Base-by-base conservation (phyloP, 2,113 vertebrate genomes). In the Channa maculata region DNA sequence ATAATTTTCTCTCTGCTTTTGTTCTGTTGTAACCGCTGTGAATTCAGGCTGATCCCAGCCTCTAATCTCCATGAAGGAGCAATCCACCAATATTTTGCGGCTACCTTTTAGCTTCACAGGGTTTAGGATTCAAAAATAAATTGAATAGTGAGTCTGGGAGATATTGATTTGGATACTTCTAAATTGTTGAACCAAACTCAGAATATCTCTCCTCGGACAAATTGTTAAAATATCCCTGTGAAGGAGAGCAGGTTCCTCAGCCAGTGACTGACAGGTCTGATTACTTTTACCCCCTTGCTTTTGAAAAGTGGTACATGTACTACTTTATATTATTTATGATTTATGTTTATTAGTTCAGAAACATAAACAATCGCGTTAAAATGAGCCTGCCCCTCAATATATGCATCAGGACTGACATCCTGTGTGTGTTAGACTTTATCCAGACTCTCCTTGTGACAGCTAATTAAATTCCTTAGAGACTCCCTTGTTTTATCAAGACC, bases 401-500 rank as follows among this genome's bases (percentile, higher is more conserved):
- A 24, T 75, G 46, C 2, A 5, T 69, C 59, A 41, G 37, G 36
- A 6, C n/a, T 1, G 15, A 44, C 51, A 46, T 36, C 66, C 43
- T 63, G 49, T 11, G 60, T 34, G 63, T 48, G 51, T 6, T 51
- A 65, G 9, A 46, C 45, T 54, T 55, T 71, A 68, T 39, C 38
- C 77, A 68, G 10, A 65, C 68, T 12, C 65, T 66, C 61, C 37
- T 71, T 75, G 52, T 48, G 38, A 61, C 48, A 13, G 5, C 45
- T 75, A 77, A 88, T 85, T 77, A 71, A 74, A 59, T 71, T 74
- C 53, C 55, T 34, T 2, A 11, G 64, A 74, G 53, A 71, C 14
- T 33, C 50, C 3, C 45, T 65, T 14, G 70, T 44, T 73, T 75
- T 36, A 50, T 73, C 43, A 50, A 63, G 68, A 43, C 36, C 38